phyloP scores from a whole-genome alignment of 2,888 invertebrate species.

The Ramazzottius varieornatus region DNA sequence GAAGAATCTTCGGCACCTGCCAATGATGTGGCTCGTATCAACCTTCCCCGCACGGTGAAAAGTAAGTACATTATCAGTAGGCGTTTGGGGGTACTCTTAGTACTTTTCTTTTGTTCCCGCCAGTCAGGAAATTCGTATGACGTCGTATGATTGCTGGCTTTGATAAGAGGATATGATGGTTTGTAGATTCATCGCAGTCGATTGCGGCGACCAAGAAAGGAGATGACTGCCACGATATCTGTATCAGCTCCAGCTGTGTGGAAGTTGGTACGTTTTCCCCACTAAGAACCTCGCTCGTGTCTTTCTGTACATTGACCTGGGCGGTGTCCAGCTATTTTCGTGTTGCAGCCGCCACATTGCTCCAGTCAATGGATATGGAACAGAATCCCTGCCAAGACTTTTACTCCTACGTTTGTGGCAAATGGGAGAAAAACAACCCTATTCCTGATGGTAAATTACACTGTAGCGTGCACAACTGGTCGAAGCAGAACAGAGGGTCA shows the following conservation, averaged over 20 bases:
- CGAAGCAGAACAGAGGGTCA: not conserved
- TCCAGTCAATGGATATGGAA: not conserved
- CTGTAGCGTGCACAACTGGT: not conserved
- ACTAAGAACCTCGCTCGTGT: too few relatives aligned
- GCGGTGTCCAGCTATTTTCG: too few relatives aligned
- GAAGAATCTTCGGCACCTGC: too few relatives aligned
- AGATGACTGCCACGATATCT: not conserved
- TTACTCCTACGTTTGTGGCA: constrained; percentile 5
- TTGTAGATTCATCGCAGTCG: not conserved
- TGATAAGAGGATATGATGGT: too few relatives aligned
- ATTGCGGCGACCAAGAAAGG: not conserved
- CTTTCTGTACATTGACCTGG: too few relatives aligned
- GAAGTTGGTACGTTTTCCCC: not conserved
- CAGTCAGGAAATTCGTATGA: too few relatives aligned
- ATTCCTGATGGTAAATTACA: not conserved
- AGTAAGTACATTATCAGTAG: too few relatives aligned
- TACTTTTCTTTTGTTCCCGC: too few relatives aligned
- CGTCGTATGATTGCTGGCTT: too few relatives aligned
- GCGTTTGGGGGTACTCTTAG: too few relatives aligned
- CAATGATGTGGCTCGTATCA: too few relatives aligned
- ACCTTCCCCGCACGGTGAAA: too few relatives aligned
- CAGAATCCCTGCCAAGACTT: constrained; percentile 4
- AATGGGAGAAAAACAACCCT: constrained; percentile 1
- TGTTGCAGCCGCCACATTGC: not conserved
- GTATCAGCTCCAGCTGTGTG: constrained; percentile 1